Base-by-base conservation (phyloP, 2,113 vertebrate species). In the Eublepharis macularius region DNA sequence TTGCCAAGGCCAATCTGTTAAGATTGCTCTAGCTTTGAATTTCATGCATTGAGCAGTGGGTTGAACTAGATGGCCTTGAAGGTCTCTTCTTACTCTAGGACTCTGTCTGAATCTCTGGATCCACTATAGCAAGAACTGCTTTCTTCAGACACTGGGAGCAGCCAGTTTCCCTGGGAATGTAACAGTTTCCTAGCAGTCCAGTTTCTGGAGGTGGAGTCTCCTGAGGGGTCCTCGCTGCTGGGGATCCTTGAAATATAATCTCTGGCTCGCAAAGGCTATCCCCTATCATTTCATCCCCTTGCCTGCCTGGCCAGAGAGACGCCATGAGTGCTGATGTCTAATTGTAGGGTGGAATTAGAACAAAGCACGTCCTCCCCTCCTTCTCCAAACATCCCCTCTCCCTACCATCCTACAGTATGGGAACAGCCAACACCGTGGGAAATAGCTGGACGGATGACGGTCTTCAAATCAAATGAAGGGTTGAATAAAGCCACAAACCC, bases 401-500 rank as follows among this genome's bases (percentile, higher is more conserved):
- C 24, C n/a, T n/a, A 12, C 4, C 45, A 32, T 14, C 29, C 47
- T 7, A 39, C 29, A 14, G 17, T n/a, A 4, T 51, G 43, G 29
- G 2, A 26, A 49, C 45, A 21, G 43, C 72, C 45, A 29, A 16
- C 32, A 16, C 29, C n/a, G 24, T 70, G 73, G 80, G 81, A 87
- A 82, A 69, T 19, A 39, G 65, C 49, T 41, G 24, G 57, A 47
- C 36, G 29, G 45, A 76, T 24, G 68, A 57, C 69, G 21, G 73
- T 47, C 11, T 45, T 36, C 32, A 54, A 69, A 60, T n/a, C 39
- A 72, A 82, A 77, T 87, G 74, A 51, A 14, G 24, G 80, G 65
- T 72, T 77, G 80, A 36, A 60, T 63, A 72, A 86, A 86, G 74
- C 84, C 84, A 80, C 69, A 65, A 24, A 16, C 1, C 39, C 80